phyloP scores from a whole-genome alignment of 2,888 invertebrate species.

The Heliconius sara region DNA sequence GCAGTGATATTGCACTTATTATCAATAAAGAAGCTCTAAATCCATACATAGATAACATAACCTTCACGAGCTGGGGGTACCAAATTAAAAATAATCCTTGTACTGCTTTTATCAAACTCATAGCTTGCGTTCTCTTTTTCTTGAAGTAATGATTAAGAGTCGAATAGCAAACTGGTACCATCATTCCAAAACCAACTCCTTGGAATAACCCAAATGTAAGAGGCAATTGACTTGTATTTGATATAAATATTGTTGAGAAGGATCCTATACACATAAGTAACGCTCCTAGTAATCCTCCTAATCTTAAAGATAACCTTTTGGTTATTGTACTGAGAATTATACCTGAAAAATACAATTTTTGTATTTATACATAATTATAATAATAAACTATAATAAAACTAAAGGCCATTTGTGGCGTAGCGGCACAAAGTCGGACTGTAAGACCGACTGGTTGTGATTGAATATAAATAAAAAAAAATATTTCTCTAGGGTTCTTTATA shows the following conservation, averaged over 20 bases:
- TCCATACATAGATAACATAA: conserved; percentile 80
- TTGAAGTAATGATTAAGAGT: conserved; percentile 86
- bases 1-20: conserved; percentile 83
- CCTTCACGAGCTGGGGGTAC: conserved; percentile 83
- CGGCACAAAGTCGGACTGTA: too few relatives aligned
- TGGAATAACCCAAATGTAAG: conserved; percentile 83
- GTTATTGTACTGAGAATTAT: conserved; percentile 83
- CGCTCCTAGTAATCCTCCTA: conserved; percentile 84
- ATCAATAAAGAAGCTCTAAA: conserved; percentile 86
- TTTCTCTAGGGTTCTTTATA: too few relatives aligned
- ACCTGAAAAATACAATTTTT: conserved; percentile 72
- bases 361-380: not conserved
- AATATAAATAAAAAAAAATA: too few relatives aligned
- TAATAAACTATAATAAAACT: too few relatives aligned
- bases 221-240: conserved; percentile 82
- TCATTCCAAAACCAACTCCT: conserved; percentile 86
- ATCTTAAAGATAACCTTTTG: conserved; percentile 79
- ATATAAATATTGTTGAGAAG: conserved; percentile 80
- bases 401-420: too few relatives aligned
- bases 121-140: conserved; percentile 84
- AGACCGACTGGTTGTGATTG: too few relatives aligned
- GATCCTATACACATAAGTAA: conserved; percentile 79
- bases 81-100: conserved; percentile 84
- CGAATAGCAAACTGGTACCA: conserved; percentile 86
- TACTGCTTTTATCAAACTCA: conserved; percentile 85